phyloP scores from a whole-genome alignment of 2,888 invertebrate species.

The Oasisia sp. region DNA sequence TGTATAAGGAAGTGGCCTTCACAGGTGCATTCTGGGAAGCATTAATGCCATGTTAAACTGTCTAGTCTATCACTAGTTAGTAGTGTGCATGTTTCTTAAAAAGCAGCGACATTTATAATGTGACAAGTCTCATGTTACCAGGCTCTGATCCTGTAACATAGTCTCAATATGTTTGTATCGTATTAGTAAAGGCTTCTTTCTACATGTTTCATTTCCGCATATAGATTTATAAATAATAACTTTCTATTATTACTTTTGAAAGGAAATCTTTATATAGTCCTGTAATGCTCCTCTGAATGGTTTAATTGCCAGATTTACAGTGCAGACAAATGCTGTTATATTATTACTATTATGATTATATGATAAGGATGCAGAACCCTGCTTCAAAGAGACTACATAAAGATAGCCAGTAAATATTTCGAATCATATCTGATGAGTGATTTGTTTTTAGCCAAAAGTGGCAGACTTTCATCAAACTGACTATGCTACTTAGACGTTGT shows the following conservation, averaged over 20 bases:
- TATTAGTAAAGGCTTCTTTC: background rate
- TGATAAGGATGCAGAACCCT: background rate
- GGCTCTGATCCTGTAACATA: background rate
- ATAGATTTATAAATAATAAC: background rate
- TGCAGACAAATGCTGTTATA: too few relatives aligned
- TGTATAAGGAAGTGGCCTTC: background rate
- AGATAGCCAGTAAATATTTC: background rate
- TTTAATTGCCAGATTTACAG: too few relatives aligned
- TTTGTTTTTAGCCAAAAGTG: background rate
- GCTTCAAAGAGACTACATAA: background rate
- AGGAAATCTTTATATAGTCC: too few relatives aligned
- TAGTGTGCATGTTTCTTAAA: background rate
- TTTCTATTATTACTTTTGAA: too few relatives aligned
- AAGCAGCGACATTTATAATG: background rate
- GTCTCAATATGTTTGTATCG: background rate
- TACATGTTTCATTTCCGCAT: background rate
- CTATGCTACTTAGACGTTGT: background rate
- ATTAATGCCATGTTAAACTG: background rate
- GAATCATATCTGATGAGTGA: background rate
- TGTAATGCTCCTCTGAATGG: too few relatives aligned
- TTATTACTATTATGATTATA: too few relatives aligned
- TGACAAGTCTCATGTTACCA: background rate
- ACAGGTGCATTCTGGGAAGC: slow-evolving; percentile 17
- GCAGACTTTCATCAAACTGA: background rate
- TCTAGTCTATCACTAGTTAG: background rate